These are phyloP conservation scores for Gouania willdenowi DNA, from an alignment of 2,797 vertebrate species.

Conservation along the genomic window DNA sequence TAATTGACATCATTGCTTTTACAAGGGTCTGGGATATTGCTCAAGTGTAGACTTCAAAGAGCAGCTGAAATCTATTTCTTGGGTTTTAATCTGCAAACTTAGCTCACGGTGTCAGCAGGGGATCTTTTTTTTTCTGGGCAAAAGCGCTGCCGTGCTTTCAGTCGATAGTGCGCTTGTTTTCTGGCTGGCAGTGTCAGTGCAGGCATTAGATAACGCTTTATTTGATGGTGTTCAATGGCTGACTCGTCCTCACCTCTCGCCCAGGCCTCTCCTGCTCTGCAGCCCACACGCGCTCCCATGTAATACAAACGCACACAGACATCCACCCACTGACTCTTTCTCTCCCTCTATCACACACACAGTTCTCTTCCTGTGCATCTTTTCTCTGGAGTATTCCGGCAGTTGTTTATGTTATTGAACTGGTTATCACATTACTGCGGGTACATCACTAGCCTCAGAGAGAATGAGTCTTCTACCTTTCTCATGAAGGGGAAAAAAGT, in stretches of 20 bases:
- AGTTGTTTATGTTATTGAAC: slow-evolving; percentile 74
- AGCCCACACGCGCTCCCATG: slow-evolving; percentile 66
- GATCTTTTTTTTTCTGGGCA: slow-evolving; percentile 12
- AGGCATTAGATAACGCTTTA: slow-evolving; percentile 71
- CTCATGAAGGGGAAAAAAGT: slow-evolving; percentile 26
- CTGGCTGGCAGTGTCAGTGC: slow-evolving; percentile 46
- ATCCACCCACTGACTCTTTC: background rate
- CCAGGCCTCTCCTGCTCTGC: slow-evolving; percentile 65
- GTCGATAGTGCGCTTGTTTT: slow-evolving; percentile 53
- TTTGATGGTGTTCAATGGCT: slow-evolving; percentile 71
- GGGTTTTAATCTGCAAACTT: slow-evolving; percentile 21
- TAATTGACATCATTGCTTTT: too few relatives aligned
- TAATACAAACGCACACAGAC: slow-evolving; percentile 10
- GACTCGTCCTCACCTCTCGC: slow-evolving; percentile 73
- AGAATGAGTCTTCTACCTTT: slow-evolving; percentile 34
- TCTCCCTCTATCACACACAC: background rate
- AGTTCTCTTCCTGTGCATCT: slow-evolving; percentile 31
- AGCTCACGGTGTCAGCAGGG: slow-evolving; percentile 24
- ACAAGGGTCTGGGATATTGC: slow-evolving; percentile 16
- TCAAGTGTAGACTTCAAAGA: slow-evolving; percentile 32
- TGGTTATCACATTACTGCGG: slow-evolving; percentile 70
- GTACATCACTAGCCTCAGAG: slow-evolving; percentile 45
- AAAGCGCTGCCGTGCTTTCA: slow-evolving; percentile 39
- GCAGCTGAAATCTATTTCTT: slow-evolving; percentile 31
- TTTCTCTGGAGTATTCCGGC: slow-evolving; percentile 64